phyloP scores from a whole-genome alignment of 53 echinoderm and acorn worm genomes.

The Antedon mediterranea region DNA sequence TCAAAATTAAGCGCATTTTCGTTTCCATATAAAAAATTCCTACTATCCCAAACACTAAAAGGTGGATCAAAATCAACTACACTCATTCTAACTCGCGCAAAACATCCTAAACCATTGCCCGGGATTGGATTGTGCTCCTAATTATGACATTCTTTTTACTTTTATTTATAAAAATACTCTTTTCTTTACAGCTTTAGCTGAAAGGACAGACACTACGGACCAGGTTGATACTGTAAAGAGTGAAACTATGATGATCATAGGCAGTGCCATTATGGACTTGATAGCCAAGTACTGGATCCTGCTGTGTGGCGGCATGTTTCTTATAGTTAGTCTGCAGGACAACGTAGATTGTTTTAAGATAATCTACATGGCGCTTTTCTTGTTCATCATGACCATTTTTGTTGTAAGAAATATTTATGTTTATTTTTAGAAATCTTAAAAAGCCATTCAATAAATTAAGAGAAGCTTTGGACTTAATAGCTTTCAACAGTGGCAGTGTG shows the following conservation, averaged over 20 bases:
- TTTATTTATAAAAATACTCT: neutral
- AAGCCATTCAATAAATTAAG: neutral
- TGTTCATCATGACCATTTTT: slow-evolving; percentile 69
- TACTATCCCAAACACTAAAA: no score
- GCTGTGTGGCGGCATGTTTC: slow-evolving; percentile 73
- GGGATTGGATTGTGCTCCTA: no score
- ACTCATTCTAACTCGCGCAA: no score
- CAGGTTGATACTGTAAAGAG: slow-evolving; percentile 37
- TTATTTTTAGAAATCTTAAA: neutral
- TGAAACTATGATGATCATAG: slow-evolving; percentile 65
- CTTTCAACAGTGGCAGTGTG: no score
- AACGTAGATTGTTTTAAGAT: slow-evolving; percentile 81
- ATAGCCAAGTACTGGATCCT: slow-evolving; percentile 95
- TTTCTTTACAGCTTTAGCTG: slow-evolving; percentile 19
- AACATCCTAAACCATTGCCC: no score
- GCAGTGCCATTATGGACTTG: slow-evolving; percentile 28
- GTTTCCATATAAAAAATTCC: no score
- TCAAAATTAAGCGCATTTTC: no score
- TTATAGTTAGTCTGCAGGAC: slow-evolving; percentile 79
- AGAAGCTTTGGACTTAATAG: no score
- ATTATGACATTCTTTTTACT: no score
- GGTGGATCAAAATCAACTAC: no score
- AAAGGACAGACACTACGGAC: slow-evolving; percentile 14
- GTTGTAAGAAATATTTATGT: slow-evolving; percentile 38
- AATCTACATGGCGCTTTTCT: slow-evolving; percentile 77